phyloP scores from a whole-genome alignment of 2,888 invertebrate species.

The Tinea trinotella region DNA sequence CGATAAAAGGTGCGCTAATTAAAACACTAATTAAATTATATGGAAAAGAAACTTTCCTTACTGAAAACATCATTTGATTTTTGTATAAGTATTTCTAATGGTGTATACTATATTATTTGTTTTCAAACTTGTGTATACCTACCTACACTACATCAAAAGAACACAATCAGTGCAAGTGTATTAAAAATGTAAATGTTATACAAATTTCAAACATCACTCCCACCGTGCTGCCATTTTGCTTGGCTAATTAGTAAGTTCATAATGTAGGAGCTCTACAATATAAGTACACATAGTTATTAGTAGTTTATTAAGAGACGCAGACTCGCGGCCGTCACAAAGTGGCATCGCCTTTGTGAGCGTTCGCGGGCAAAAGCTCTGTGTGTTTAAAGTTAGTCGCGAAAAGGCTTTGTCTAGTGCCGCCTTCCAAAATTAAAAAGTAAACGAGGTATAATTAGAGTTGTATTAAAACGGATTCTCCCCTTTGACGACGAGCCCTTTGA shows the following conservation, averaged over 20 bases:
- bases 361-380: slow-evolving; percentile 33
- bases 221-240: too few relatives aligned
- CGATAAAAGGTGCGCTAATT: slow-evolving; percentile 69
- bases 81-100: too few relatives aligned
- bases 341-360: slow-evolving; percentile 50
- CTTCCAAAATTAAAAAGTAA: slow-evolving; percentile 28
- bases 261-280: too few relatives aligned
- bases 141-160: too few relatives aligned
- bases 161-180: too few relatives aligned
- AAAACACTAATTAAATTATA: slow-evolving; percentile 71
- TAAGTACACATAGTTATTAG: slow-evolving; percentile 43
- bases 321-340: slow-evolving; percentile 57
- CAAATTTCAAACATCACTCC: too few relatives aligned
- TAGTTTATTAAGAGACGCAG: slow-evolving; percentile 60
- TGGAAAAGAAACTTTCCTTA: too few relatives aligned
- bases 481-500: slow-evolving; percentile 14
- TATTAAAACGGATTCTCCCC: slow-evolving; percentile 13
- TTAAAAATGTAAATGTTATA: too few relatives aligned
- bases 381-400: slow-evolving; percentile 36
- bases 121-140: too few relatives aligned
- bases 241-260: too few relatives aligned
- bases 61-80: too few relatives aligned
- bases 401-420: slow-evolving; percentile 48
- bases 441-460: slow-evolving; percentile 1
- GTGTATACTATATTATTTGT: too few relatives aligned